phyloP scores from a whole-genome alignment of 2,888 invertebrate species.

The Chromoteleia sp. region DNA sequence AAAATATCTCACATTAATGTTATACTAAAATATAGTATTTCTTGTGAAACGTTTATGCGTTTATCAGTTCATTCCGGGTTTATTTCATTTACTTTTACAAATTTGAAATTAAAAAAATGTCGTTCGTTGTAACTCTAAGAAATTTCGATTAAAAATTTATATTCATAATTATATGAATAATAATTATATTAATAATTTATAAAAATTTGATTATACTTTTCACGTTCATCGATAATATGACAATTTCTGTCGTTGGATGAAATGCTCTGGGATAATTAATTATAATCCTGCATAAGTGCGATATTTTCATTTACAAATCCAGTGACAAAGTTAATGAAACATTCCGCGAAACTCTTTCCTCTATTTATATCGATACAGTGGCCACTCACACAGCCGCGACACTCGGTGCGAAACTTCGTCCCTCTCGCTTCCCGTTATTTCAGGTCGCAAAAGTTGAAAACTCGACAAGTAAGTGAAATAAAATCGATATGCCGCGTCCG shows the following conservation, averaged over 20 bases:
- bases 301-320: slow-evolving; percentile 21
- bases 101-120: no score
- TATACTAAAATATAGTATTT: no score
- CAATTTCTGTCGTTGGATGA: neutral
- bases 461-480: slow-evolving; percentile 78
- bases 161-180: no score
- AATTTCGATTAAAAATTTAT: no score
- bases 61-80: no score
- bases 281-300: slow-evolving; percentile 3
- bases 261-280: slow-evolving; percentile 19
- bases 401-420: slow-evolving; percentile 39
- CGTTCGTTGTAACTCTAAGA: no score
- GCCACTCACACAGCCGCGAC: slow-evolving; percentile 46
- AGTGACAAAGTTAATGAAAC: slow-evolving; percentile 58
- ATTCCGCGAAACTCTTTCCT: slow-evolving; percentile 29
- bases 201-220: no score
- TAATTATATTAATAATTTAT: no score
- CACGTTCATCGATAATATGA: no score
- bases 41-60: no score
- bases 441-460: slow-evolving; percentile 72
- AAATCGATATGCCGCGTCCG: slow-evolving; percentile 82
- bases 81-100: no score
- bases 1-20: no score
- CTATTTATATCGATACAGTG: slow-evolving; percentile 47
- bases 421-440: slow-evolving; percentile 27